Conservation (phyloP, 1,140 invertebrate genomes). For the Aphelenchoides fujianensis region DNA sequence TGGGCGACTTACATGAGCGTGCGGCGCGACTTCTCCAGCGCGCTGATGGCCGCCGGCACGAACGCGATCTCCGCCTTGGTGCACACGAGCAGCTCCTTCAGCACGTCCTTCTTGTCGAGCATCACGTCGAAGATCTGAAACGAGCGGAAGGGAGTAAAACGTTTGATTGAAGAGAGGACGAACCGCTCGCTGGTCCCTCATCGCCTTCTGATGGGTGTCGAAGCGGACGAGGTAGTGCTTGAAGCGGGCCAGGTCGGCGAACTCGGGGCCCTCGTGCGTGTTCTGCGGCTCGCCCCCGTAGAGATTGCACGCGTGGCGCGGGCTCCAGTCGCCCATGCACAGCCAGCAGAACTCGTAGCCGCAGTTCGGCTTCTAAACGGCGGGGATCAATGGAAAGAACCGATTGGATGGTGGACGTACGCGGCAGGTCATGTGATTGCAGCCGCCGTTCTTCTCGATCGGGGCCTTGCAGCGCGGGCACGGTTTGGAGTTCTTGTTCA, state of each 20-base stretch:
- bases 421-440: constrained; percentile 98
- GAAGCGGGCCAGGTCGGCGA: constrained; percentile 81
- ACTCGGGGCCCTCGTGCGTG: too few relatives aligned
- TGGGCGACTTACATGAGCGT: too few relatives aligned
- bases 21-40: neutral
- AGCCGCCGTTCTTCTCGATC: constrained; percentile 95
- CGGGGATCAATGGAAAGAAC: too few relatives aligned
- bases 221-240: neutral
- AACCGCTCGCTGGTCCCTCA: neutral
- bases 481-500: constrained; percentile 74
- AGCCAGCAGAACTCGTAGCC: constrained; percentile 98
- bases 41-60: neutral
- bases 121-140: neutral
- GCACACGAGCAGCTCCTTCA: neutral
- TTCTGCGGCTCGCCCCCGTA: constrained; percentile 83
- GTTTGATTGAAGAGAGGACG: neutral
- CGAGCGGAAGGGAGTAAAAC: neutral
- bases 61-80: neutral
- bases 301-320: constrained; percentile 93
- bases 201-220: neutral
- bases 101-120: neutral
- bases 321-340: constrained; percentile 93
- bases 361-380: too few relatives aligned
- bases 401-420: too few relatives aligned
- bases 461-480: constrained; percentile 79